These are phyloP conservation scores for Euschistus heros DNA, from an alignment of 1,140 invertebrate species.

Conservation along the genomic window DNA sequence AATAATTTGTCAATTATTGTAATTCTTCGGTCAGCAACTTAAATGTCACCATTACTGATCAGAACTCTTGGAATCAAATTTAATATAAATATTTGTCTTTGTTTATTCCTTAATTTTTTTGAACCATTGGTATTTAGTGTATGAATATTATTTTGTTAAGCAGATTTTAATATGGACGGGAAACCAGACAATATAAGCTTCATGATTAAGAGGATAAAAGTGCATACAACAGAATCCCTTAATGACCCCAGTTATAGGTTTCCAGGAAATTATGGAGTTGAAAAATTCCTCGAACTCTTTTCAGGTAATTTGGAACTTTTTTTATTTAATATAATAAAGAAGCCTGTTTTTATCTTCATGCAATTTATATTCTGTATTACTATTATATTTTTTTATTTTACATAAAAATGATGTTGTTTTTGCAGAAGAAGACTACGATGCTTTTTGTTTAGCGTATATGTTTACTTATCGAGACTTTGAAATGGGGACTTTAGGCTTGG, in stretches of 20 bases:
- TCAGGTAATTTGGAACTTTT: conserved; percentile 50
- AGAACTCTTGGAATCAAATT: too few relatives aligned
- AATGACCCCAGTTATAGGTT: conserved; percentile 78
- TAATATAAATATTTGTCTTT: too few relatives aligned
- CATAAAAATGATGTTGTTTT: conserved; percentile 34
- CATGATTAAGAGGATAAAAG: conserved; percentile 92
- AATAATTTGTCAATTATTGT: too few relatives aligned
- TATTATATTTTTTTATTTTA: conserved; percentile 27
- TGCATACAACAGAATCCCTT: conserved; percentile 72
- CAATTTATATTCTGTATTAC: neutral
- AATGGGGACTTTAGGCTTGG: conserved; percentile 93
- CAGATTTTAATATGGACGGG: conserved; percentile 89
- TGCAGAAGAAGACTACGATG: conserved; percentile 91
- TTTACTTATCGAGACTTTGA: conserved; percentile 98
- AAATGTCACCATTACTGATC: too few relatives aligned
- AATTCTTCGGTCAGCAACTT: too few relatives aligned
- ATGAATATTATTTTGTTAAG: too few relatives aligned
- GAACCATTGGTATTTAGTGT: too few relatives aligned
- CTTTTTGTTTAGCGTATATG: conserved; percentile 97
- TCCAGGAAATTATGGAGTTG: conserved; percentile 85
- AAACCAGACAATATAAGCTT: conserved; percentile 87
- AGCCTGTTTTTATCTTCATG: too few relatives aligned
- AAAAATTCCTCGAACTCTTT: conserved; percentile 87
- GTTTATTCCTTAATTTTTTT: too few relatives aligned
- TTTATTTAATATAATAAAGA: neutral